These are phyloP conservation scores for Danaus plexippus DNA, from an alignment of 1,140 invertebrate species.

Conservation along the genomic window DNA sequence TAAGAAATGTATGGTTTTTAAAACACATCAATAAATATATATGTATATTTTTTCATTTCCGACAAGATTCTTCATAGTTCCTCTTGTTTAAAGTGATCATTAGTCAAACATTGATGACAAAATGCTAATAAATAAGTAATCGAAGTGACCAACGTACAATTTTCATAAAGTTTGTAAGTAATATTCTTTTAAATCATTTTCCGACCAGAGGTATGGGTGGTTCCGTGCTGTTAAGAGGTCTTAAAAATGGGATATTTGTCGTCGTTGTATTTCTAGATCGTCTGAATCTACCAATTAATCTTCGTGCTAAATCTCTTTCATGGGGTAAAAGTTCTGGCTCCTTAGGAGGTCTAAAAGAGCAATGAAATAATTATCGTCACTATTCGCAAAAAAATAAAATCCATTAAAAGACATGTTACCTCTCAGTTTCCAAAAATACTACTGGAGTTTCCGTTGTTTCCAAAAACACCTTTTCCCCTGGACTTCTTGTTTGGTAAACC, in stretches of 20 bases:
- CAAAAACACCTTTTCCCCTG: slow-evolving; percentile 38
- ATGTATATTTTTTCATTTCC: too few species aligned
- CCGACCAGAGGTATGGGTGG: slow-evolving; percentile 10
- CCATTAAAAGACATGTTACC: slow-evolving; percentile 21
- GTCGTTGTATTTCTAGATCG: slow-evolving; percentile 42
- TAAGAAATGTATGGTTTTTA: too few species aligned
- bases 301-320: slow-evolving; percentile 46
- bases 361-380: too few species aligned
- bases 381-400: too few species aligned
- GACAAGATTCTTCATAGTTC: too few species aligned
- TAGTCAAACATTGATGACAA: too few species aligned
- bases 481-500: slow-evolving; percentile 38
- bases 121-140: too few species aligned
- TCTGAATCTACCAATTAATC: slow-evolving; percentile 49
- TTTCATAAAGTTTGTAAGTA: too few species aligned
- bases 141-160: too few species aligned
- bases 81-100: too few species aligned
- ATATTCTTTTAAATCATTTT: too few species aligned
- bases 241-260: slow-evolving; percentile 33
- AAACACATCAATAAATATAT: too few species aligned
- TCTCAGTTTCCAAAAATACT: slow-evolving; percentile 55
- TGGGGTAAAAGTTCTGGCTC: slow-evolving; percentile 46
- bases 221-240: slow-evolving; percentile 34
- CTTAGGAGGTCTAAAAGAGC: slow-evolving; percentile 37
- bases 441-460: slow-evolving; percentile 40